Base-by-base conservation (phyloP, 2,113 vertebrate genomes). In the Aphyosemion australe region DNA sequence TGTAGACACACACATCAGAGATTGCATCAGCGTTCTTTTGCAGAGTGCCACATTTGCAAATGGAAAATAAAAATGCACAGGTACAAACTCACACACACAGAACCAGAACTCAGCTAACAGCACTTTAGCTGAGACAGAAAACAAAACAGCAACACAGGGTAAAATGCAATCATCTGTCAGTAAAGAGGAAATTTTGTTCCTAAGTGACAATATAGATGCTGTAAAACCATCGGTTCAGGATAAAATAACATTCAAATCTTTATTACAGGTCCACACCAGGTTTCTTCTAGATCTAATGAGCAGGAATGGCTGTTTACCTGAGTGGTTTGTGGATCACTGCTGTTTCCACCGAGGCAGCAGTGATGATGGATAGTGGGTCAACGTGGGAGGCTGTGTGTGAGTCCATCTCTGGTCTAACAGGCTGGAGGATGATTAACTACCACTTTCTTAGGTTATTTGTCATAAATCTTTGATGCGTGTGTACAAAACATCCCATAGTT, bases 351-450 rank as follows among this genome's bases (percentile, higher is more conserved):
- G 47, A 50, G 63, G 69, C 51, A 66, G 39, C 51, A 20, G n/a
- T 42, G 47, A 76, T 83, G 84, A 86, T 70, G 65, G 78, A 81
- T 78, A 70, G 56, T 46, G 53, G 78, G 79, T 76, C 73, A 78
- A 60, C 63, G 57, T 41, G 58, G 60, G 74, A 72, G 67, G 60
- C 75, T 72, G 74, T 69, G 74, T 69, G 65, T 69, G 69, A 83
- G 63, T 87, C 73, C 42, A 49, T 84, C 82, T 76, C 68, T 26
- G 32, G 45, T 1, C 59, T 67, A 69, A 77, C 63, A 74, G 60
- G 58, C 70, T 64, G 50, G 62, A 80, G 77, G 39, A 54, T 80
- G 78, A 83, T 83, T 83, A 83, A 86, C 79, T 60, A 53, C 20
- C 31, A 57, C 67, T 76, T 70, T 79, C 52, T 72, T 65, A 66